Conservation (phyloP, 37 sponge, comb jelly and placozoan species). For the Halisarca cf. caerulea region DNA sequence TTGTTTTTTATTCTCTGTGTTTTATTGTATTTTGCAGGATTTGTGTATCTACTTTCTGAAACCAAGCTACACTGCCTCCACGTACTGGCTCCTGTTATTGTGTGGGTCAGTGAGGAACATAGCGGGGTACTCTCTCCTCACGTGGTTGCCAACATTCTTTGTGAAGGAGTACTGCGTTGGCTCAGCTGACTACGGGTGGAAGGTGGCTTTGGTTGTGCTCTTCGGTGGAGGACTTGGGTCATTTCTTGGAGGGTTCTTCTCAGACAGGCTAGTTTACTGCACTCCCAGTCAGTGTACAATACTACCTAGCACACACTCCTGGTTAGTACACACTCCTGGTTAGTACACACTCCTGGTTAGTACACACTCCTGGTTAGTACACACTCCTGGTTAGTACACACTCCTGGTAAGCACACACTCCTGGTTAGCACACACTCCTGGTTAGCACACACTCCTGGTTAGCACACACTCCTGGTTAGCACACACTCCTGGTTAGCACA, state of each 20-base stretch:
- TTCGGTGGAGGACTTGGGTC: constrained; percentile 81
- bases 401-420: no score
- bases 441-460: no score
- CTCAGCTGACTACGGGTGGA: constrained; percentile 58
- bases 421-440: no score
- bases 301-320: not conserved
- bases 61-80: constrained; percentile 22
- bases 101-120: constrained; percentile 88
- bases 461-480: no score
- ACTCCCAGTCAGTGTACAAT: not conserved
- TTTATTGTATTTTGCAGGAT: constrained; percentile 40
- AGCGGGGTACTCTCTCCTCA: constrained; percentile 84
- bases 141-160: constrained; percentile 87
- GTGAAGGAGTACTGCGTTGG: constrained; percentile 33
- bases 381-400: no score
- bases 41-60: constrained; percentile 51
- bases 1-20: no score
- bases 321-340: not conserved
- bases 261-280: constrained; percentile 58
- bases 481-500: no score
- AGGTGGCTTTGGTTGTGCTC: constrained; percentile 71
- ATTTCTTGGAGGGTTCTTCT: constrained; percentile 73
- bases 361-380: no score
- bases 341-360: no score
- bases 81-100: constrained; percentile 69